Percentiles rank a stretch among this genome's conserved stretches.
Evolutionary conservation across 2,797 vertebrate species (phyloP).

Genomic region (Squalus acanthias): DNA sequence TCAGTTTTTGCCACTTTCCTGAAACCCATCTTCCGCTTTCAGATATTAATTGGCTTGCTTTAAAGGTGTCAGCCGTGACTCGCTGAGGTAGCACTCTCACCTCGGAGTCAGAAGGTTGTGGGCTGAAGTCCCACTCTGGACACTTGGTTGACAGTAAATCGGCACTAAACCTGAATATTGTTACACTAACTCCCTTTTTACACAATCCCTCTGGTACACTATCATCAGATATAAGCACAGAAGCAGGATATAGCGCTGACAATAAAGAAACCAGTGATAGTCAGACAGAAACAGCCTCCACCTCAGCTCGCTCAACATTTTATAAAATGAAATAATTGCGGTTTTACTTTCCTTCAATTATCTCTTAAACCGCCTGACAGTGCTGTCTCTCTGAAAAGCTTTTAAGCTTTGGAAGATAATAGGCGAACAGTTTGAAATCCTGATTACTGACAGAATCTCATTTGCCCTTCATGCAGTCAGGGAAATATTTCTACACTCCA

Average conservation of each 20-base stretch:
- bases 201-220: background rate
- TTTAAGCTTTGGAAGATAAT: background rate
- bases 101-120: background rate
- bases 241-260: no score
- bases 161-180: no score
- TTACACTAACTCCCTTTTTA: no score
- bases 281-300: background rate
- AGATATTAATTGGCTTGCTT: background rate
- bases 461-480: background rate
- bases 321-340: constrained; percentile 11
- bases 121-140: no score
- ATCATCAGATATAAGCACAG: background rate
- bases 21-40: background rate
- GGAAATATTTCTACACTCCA: constrained; percentile 1
- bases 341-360: background rate
- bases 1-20: background rate
- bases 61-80: background rate
- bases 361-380: background rate
- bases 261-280: background rate
- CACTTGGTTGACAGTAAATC: no score
- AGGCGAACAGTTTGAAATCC: background rate
- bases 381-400: background rate
- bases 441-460: constrained; percentile 31
- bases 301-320: background rate
- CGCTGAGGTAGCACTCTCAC: background rate